These are phyloP conservation scores for Epizoanthus ramosus DNA, from an alignment of 92 coral and sea anemone genomes.

Conservation along the genomic window DNA sequence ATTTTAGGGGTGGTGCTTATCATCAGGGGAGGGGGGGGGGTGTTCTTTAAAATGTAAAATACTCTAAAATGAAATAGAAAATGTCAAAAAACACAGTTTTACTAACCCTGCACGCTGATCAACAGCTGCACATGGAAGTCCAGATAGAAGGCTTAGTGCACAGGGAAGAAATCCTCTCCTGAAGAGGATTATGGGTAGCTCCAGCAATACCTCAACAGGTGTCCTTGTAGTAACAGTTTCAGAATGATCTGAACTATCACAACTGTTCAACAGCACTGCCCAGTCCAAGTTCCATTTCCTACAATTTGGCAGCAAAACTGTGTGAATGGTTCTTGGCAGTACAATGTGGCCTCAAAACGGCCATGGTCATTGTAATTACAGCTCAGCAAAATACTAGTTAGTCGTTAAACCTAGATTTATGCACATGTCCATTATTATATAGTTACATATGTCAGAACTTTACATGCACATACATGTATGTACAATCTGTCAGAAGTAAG, in stretches of 20 bases:
- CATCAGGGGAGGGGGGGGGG: too few species aligned
- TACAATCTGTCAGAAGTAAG: too few species aligned
- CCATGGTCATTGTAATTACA: too few species aligned
- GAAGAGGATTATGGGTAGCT: constrained; percentile 50
- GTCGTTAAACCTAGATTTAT: too few species aligned
- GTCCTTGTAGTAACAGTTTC: constrained; percentile 19
- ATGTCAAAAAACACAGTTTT: not conserved
- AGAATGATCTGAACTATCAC: constrained; percentile 21
- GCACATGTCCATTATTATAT: too few species aligned
- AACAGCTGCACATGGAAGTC: constrained; percentile 25
- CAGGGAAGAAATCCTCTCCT: constrained; percentile 47
- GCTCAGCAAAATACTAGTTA: too few species aligned
- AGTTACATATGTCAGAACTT: too few species aligned
- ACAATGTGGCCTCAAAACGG: too few species aligned
- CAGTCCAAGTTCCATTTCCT: constrained; percentile 66
- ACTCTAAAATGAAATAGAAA: too few species aligned
- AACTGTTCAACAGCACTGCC: constrained; percentile 32
- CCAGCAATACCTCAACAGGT: constrained; percentile 44
- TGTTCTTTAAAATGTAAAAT: too few species aligned
- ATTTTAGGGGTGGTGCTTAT: too few species aligned
- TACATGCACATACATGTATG: too few species aligned
- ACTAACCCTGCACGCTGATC: constrained; percentile 19
- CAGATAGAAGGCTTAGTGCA: constrained; percentile 57
- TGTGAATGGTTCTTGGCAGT: not conserved
- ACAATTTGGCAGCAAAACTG: not conserved